Evolutionary conservation across 1,140 invertebrate species (phyloP), one percentile per base, ranked within the genome.

Genomic region (Steinernema khuongi): DNA sequence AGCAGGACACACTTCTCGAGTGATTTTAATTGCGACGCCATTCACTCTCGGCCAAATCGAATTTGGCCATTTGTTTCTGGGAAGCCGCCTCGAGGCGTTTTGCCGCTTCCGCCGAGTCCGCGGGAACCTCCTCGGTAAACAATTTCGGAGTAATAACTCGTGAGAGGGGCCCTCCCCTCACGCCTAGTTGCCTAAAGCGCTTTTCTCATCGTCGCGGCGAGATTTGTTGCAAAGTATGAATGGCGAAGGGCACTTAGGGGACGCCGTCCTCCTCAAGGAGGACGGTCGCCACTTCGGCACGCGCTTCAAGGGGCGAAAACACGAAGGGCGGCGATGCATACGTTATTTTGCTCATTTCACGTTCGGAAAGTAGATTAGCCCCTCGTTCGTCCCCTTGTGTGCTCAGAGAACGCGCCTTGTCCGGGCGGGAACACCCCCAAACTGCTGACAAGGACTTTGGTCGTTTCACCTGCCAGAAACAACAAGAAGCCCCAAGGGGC

Each of bases 31-130:
- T 60, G 50, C 50, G 7, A n/a, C 7, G 7, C 36, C 14, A 60
- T 22, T 60, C 50, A n/a, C 50, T 2, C 11, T n/a, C 14, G 19
- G 4, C 14, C 50, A 60, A 60, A 60, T 60, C 50, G 19, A 60
- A 60, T 60, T 60, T 60, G 26, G 4, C 50, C 50, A 60, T 60
- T 60, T 60, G 50, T 60, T 60, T 60, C 50, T 22, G 11, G 50
- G 26, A 60, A 60, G 50, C 26, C 50, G 50, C 50, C 50, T 26
- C 19, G 50, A 60, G 50, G 50, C 50, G 50, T 7, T 22, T 7
- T 7, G n/a, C 26, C 50, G 14, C 50, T 60, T 60, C 50, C 50
- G 50, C 50, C 7, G 7, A 4, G 14, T 60, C 22, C 7, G 14
- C 19, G 7, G 36, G 7, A n/a, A 41, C 7, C 36, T 22, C 50